These are phyloP conservation scores for Leptocoma aspasia DNA, from an alignment of 2,113 vertebrate species.

Conservation along the genomic window DNA sequence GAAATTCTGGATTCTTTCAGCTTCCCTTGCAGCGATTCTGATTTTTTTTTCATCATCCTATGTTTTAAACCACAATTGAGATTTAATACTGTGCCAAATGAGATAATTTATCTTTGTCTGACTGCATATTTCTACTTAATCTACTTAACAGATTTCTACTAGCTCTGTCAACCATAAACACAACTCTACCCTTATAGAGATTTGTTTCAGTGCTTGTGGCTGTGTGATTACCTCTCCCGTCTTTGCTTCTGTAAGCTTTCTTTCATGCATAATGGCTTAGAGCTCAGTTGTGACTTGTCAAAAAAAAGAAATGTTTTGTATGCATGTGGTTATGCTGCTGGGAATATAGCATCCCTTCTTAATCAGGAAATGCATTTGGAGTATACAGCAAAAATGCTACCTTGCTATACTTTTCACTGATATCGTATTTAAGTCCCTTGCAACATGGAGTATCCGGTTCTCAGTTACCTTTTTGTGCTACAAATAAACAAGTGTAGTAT, in stretches of 20 bases:
- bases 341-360: neutral
- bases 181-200: neutral
- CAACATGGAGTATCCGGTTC: neutral
- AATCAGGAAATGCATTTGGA: neutral
- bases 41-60: neutral
- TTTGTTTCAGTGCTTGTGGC: neutral
- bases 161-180: neutral
- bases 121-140: constrained; percentile 15
- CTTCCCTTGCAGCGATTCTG: neutral
- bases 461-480: neutral
- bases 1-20: neutral
- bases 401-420: neutral
- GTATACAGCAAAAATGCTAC: neutral
- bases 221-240: neutral
- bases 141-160: constrained; percentile 25
- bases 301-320: neutral
- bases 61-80: constrained; percentile 20
- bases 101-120: constrained; percentile 35
- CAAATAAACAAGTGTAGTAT: neutral
- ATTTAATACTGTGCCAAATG: neutral
- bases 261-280: neutral
- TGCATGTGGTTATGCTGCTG: neutral
- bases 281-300: neutral
- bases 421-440: neutral
- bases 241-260: constrained; percentile 7